A percentile compares a stretch with the other conserved stretches of the same genome.
These are phyloP conservation scores for Pangasius krempfi DNA, from an alignment of 2,797 vertebrate species.

Conservation along the genomic window DNA sequence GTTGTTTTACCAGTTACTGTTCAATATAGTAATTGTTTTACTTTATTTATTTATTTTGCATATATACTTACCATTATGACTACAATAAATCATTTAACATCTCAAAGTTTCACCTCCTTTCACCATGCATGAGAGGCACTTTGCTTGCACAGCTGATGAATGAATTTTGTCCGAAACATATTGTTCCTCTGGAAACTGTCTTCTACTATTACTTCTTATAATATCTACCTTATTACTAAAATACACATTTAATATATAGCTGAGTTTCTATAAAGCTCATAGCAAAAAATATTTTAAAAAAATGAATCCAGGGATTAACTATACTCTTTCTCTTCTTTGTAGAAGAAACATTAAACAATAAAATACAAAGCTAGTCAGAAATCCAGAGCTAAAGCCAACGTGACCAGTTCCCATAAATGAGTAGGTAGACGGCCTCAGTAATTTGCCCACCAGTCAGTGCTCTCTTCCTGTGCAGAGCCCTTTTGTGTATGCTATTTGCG, in stretches of 20 bases:
- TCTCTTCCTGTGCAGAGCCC: constrained; percentile 62
- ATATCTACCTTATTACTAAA: background rate
- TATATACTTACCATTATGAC: background rate
- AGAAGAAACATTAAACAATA: background rate
- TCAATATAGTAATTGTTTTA: background rate
- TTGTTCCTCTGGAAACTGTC: background rate
- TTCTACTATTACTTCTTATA: background rate
- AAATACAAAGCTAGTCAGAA: background rate
- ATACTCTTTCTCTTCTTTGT: background rate
- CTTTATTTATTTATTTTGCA: background rate
- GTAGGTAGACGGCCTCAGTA: constrained; percentile 29
- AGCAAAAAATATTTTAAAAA: too few relatives aligned
- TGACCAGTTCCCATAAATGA: constrained; percentile 14
- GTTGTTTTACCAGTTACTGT: background rate
- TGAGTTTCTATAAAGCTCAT: background rate
- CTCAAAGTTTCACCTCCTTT: background rate
- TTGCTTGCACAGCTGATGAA: background rate
- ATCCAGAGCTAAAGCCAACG: background rate
- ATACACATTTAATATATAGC: background rate
- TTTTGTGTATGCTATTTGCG: constrained; percentile 69
- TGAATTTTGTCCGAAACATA: background rate
- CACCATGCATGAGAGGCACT: background rate
- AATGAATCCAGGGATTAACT: background rate
- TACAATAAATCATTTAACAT: background rate
- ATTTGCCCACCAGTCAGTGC: constrained; percentile 44